Evolutionary conservation across 2,888 invertebrate species (phyloP), one percentile per base, ranked within the genome.

Genomic region (Cheilosia grossa): DNA sequence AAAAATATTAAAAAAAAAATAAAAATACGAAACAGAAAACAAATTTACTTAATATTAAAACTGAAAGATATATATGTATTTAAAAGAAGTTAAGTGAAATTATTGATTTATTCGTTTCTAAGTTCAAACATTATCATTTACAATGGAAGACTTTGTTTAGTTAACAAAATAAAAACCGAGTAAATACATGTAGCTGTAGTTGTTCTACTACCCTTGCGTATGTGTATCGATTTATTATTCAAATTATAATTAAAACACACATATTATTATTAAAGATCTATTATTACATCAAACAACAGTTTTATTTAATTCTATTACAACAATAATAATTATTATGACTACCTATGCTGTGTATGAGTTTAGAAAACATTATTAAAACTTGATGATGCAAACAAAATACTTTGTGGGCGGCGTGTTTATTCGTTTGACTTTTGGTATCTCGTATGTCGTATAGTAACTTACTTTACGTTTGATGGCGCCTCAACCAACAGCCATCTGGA

Each of bases 241-340:
- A 64, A 15, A 69, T 70, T 73, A 61, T 74, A 61, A 66, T 61
- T 69, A 67, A 1, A 58, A n/a, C 15, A 56, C 19, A 73, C 78
- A 73, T 63, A 78, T 73, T 61, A 79, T 79, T 79, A 78, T 42
- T 67, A 74, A 63, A 69, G 40, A 58, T 42, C 27, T 51, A 59
- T 7, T 47, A 64, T 51, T 79, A 40, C 74, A 54, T 7, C 42
- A 69, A 69, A 44, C 56, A 79, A 54, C 44, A 67, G 21, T 81
- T 85, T 80, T 81, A 81, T 85, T 85, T 85, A 72, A 85, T 67
- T 81, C 64, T 72, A 72, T 72, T 49, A 37, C 51, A 42, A 66
- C 64, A 66, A 59, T 66, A 53, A 61, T 44, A 44, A 69, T 79
- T 19, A 81, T 53, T 63, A 74, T 79, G 30, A 81, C 56, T 47